phyloP scores from a whole-genome alignment of 1,140 invertebrate species.

The Drosophila chauvacae region DNA sequence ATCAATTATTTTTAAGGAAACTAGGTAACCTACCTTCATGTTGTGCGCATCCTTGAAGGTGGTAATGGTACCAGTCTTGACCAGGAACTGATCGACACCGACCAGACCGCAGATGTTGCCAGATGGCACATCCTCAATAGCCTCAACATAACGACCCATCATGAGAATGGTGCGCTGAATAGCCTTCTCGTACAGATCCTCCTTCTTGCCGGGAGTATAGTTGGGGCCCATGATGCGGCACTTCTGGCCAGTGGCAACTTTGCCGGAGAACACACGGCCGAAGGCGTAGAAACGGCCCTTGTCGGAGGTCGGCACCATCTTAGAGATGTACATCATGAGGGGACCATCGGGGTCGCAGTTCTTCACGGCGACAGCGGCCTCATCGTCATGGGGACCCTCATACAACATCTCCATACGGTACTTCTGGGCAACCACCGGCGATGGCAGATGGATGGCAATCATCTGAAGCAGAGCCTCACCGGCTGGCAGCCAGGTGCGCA shows the following conservation, averaged over 20 bases:
- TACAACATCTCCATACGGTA: conserved; percentile 99
- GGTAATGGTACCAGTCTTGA: conserved; percentile 99
- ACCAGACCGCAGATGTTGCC: conserved; percentile 99
- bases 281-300: conserved; percentile 99
- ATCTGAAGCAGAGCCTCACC: conserved; percentile 99
- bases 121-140: conserved; percentile 99
- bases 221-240: conserved; percentile 99
- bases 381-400: conserved; percentile 98
- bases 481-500: conserved; percentile 99
- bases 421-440: conserved; percentile 99
- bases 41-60: conserved; percentile 99
- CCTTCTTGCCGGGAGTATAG: conserved; percentile 98
- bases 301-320: conserved; percentile 99
- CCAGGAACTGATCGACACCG: conserved; percentile 99
- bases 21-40: conserved; percentile 88
- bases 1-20: neutral
- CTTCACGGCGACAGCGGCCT: conserved; percentile 96
- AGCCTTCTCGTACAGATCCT: conserved; percentile 99
- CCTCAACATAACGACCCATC: conserved; percentile 99
- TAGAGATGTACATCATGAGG: conserved; percentile 99
- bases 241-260: conserved; percentile 96
- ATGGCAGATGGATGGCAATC: conserved; percentile 99
- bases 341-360: conserved; percentile 98
- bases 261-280: conserved; percentile 99
- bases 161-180: conserved; percentile 99